Base-by-base conservation (phyloP, 2,113 vertebrate genomes). In the Hassar affinis region DNA sequence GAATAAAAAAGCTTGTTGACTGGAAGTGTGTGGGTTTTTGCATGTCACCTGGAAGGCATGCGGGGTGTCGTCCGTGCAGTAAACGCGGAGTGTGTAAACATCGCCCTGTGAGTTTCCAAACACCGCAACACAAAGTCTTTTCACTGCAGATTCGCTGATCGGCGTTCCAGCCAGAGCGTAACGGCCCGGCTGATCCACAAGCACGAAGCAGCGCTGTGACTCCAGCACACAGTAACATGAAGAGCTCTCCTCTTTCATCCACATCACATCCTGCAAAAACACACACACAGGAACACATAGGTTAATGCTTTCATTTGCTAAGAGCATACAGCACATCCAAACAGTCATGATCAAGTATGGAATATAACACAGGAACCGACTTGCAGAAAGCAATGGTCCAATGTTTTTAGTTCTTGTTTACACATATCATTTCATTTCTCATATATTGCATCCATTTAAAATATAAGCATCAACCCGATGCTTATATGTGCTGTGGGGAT, bases 221-320 rank as follows among this genome's bases (percentile, higher is more conserved):
- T 98, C 97, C 95, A 98, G 93, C 83, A 98, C 95, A 92, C 97
- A 99, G 94, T 98, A 98, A 90, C 96, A 99, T 87, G 95, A 96
- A 84, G 95, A 95, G 78, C 96, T 96, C 92, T 99, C 98, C 74
- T 98, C 96, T 86, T 98, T 97, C 88, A 96, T 94, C 52, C 96
- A 95, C 97, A 98, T 98, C 87, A 98, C 95, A 92, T 99, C 97
- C 98, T 99, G 80, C 86, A 47, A 86, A 84, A 88, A 88, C 86
- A 78, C 84, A 85, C 81, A 81, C 81, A 81, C 49, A 51, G 88
- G 84, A 90, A 89, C 85, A 90, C 85, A 84, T 77, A 85, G 38
- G 1, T 38, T 38, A 42, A 22, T 42, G 35, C 35, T 69, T 25
- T 45, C 38, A 45, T 18, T 9, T 35, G 10, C 38, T 77, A 57